phyloP scores from a whole-genome alignment of 1,140 invertebrate species.

The Heliothis virescens region DNA sequence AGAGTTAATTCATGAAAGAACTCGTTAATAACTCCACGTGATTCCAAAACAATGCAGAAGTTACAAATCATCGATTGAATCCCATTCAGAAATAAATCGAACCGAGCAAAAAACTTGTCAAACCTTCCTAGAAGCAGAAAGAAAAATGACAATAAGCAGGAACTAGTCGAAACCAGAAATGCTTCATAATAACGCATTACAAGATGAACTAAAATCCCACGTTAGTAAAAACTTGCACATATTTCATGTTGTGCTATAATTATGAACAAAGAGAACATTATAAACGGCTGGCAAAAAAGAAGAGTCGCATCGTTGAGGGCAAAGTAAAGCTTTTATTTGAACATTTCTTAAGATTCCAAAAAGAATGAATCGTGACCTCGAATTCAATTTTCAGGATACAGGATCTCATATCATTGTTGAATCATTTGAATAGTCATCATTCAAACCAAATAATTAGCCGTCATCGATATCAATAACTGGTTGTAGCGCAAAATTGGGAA shows the following conservation, averaged over 20 bases:
- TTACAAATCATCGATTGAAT: neutral
- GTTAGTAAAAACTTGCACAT: conserved; percentile 42
- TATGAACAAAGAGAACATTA: conserved; percentile 43
- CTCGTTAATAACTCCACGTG: neutral
- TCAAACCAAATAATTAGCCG: neutral
- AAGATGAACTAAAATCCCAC: conserved; percentile 45
- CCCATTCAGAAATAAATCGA: conserved; percentile 20
- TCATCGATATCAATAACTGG: too few species aligned
- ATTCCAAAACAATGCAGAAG: neutral
- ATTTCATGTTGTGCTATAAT: conserved; percentile 35
- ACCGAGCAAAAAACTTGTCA: conserved; percentile 14
- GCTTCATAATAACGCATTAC: conserved; percentile 37
- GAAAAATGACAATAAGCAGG: conserved; percentile 41
- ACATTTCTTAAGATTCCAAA: conserved; percentile 32
- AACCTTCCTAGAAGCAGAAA: conserved; percentile 41
- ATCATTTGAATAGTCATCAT: neutral
- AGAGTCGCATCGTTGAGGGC: conserved; percentile 27
- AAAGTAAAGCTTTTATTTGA: conserved; percentile 26
- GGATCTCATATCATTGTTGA: neutral
- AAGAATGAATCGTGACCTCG: conserved; percentile 17
- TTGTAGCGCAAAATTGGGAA: too few species aligned
- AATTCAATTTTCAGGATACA: neutral
- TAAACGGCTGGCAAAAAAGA: conserved; percentile 36
- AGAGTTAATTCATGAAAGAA: too few species aligned
- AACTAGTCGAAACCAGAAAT: conserved; percentile 45